Conservation (phyloP, 2,888 invertebrate genomes). For the Thymelicus sylvestris region DNA sequence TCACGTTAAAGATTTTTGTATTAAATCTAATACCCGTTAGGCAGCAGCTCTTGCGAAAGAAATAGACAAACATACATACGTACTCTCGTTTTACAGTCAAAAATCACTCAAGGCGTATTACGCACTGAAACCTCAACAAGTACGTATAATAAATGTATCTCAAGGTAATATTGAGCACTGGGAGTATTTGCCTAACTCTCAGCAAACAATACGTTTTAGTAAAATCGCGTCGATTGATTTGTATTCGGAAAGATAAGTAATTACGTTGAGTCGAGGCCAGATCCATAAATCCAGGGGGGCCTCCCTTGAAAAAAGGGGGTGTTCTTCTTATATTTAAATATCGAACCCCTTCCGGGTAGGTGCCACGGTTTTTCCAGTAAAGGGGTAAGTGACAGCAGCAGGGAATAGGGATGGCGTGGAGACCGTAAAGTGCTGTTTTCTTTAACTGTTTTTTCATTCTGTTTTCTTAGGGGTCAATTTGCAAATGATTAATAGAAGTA, state of each 20-base stretch:
- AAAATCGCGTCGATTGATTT: conserved; percentile 72
- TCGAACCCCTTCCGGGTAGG: conserved; percentile 85
- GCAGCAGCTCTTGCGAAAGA: too few species aligned
- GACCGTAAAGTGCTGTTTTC: conserved; percentile 38
- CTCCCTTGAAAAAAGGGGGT: conserved; percentile 81
- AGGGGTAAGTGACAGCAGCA: conserved; percentile 85
- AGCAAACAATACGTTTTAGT: conserved; percentile 42
- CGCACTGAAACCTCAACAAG: conserved; percentile 37
- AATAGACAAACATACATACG: too few species aligned
- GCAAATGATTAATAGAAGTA: too few species aligned
- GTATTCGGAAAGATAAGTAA: conserved; percentile 84
- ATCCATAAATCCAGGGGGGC: conserved; percentile 81
- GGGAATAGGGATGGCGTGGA: conserved; percentile 58
- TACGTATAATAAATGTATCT: conserved; percentile 3
- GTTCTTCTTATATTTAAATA: conserved; percentile 85
- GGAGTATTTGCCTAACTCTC: conserved; percentile 15
- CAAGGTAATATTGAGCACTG: background rate
- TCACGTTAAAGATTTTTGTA: too few species aligned
- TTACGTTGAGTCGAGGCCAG: conserved; percentile 78
- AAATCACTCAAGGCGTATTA: too few species aligned
- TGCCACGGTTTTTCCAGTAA: conserved; percentile 85
- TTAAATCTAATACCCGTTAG: too few species aligned
- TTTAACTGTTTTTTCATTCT: too few species aligned
- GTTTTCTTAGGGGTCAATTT: too few species aligned
- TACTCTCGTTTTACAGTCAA: too few species aligned